Percentiles rank a stretch among this genome's conserved stretches.
Conservation (phyloP, 2,888 invertebrate genomes). For the Acleris laterana region DNA sequence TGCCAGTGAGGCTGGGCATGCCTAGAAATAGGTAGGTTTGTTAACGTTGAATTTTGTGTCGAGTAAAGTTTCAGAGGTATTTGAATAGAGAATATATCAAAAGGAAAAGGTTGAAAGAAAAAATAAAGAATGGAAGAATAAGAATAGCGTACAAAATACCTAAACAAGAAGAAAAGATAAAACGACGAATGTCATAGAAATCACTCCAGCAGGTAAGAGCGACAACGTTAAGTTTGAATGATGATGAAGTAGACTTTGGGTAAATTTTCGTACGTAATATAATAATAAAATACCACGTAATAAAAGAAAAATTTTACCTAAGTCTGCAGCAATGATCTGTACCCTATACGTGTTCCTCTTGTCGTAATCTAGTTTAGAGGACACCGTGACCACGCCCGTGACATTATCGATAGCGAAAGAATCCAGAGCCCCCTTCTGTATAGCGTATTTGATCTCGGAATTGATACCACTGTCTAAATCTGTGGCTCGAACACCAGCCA, state of each 20-base stretch:
- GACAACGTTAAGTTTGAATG: no score
- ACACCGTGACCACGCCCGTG: constrained; percentile 90
- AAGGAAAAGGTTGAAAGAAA: no score
- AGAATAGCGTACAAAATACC: no score
- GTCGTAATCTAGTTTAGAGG: constrained; percentile 92
- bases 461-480: constrained; percentile 95
- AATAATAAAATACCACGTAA: no score
- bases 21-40: constrained; percentile 75
- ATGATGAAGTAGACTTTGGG: no score
- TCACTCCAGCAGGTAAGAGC: no score
- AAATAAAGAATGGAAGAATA: no score
- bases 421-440: constrained; percentile 93
- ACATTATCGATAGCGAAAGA: constrained; percentile 92
- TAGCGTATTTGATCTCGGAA: constrained; percentile 90
- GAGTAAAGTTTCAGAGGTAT: background rate
- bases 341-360: constrained; percentile 91
- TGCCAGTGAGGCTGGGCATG: constrained; percentile 91
- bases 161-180: no score
- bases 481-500: constrained; percentile 89
- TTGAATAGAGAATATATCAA: background rate
- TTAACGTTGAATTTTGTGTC: background rate
- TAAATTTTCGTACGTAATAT: no score
- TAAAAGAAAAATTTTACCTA: constrained; percentile 73
- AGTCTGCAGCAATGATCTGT: constrained; percentile 92
- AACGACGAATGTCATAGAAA: no score